Evolutionary conservation across 2,888 invertebrate genomes (phyloP), one percentile per base, ranked within the genome.

Genomic region (Caenorhabditis zanzibari): DNA sequence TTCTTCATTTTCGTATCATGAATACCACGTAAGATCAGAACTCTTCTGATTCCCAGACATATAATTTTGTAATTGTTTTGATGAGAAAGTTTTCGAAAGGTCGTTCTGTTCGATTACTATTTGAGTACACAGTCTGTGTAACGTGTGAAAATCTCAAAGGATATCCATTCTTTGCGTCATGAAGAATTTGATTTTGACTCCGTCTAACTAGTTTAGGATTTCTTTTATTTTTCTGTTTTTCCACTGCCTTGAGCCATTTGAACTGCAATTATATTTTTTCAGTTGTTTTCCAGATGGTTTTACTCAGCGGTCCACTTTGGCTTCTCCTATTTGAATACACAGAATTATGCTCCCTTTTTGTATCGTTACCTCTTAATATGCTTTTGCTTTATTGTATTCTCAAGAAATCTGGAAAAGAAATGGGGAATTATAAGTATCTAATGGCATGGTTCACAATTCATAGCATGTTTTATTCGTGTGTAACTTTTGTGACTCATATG

Each of bases 401-500:
- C 5, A 61, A 14, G 38, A 81, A 81, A 26, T 81, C 81, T 28
- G 74, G 69, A 22, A 66, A 69, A 63, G 49, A 68, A 24, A 72
- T 81, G 32, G 81, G 74, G 0, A 52, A 56, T 24, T 81, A 74
- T 28, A 81, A 68, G n/a, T 61, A 68, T 35, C 19, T 74, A 3
- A 73, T 74, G 74, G 52, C 59, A 14, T 73, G 73, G 73, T 81
- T 81, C 35, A 54, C 66, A 24, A 12, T 73, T 14, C 73, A 81
- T 12, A 59, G 81, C 44, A 81, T 81, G 52, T 59, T 74, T 54
- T 81, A 72, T 54, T 74, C 81, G 0, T 22, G 47, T 6, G 14
- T 73, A 2, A 58, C 80, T 16, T 47, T 66, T 4, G 10, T 69
- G 26, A 77, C 77, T 2, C 77, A 69, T 38, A 77, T 77, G 77